Evolutionary conservation across 2,797 vertebrate genomes (phyloP).

Genomic region (Chiloscyllium punctatum): DNA sequence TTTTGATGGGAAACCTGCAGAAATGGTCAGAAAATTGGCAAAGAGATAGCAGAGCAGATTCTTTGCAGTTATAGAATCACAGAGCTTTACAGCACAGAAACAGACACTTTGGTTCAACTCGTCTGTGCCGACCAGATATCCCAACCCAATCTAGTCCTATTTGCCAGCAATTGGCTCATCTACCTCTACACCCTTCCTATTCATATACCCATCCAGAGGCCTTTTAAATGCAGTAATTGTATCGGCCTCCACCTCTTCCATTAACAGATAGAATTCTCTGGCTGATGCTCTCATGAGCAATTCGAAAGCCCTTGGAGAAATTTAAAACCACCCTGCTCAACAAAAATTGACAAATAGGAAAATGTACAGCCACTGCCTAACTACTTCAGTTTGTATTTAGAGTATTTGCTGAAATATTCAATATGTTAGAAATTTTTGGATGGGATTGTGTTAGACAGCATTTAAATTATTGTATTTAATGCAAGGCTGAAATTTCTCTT

Average conservation of each 20-base stretch:
- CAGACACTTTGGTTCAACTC: no score
- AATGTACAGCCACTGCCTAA: neutral
- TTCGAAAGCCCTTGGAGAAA: neutral
- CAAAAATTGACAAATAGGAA: neutral
- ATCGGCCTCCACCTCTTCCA: no score
- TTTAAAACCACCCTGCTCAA: neutral
- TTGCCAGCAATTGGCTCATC: no score
- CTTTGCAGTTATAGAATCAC: neutral
- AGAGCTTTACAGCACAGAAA: no score
- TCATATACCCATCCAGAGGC: no score
- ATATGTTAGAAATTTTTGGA: neutral
- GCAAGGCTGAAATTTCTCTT: neutral
- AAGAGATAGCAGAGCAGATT: neutral
- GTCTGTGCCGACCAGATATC: no score
- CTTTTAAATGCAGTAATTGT: no score
- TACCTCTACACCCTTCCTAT: no score
- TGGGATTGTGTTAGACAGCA: neutral
- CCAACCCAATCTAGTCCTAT: no score
- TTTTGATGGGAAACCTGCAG: neutral
- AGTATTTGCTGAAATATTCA: neutral
- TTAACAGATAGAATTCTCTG: neutral
- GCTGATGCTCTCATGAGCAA: neutral
- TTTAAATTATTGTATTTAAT: neutral
- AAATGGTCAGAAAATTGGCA: neutral
- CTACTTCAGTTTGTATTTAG: neutral